Percentiles rank a stretch among this genome's conserved stretches.
Evolutionary conservation across 2,113 vertebrate species (phyloP).

Genomic region (Centrocercus urophasianus): DNA sequence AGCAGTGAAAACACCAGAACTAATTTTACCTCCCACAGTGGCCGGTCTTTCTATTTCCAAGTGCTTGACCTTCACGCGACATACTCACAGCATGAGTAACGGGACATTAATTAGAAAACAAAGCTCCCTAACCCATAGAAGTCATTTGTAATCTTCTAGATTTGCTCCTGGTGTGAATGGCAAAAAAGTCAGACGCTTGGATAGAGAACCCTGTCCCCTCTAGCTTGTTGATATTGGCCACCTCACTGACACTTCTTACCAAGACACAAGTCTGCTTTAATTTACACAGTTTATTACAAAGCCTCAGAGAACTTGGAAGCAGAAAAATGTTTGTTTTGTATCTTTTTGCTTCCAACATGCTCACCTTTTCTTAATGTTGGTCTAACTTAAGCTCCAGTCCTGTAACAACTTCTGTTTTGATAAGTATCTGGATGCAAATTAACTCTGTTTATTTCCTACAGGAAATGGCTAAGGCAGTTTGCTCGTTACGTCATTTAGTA

Average conservation of each 20-base stretch:
- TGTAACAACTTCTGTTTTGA: background rate
- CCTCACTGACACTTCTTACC: background rate
- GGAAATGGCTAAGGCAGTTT: background rate
- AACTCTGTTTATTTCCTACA: background rate
- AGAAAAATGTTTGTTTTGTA: background rate
- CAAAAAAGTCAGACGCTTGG: background rate
- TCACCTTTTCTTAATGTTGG: background rate
- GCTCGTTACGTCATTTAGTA: background rate
- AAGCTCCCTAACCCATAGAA: background rate
- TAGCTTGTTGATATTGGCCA: background rate
- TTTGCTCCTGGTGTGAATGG: background rate
- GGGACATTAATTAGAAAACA: background rate
- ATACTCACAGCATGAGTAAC: background rate
- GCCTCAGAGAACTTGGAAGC: background rate
- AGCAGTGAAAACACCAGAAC: background rate
- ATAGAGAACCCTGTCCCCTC: background rate
- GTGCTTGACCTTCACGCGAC: background rate
- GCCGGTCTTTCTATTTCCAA: background rate
- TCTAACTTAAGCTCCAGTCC: background rate
- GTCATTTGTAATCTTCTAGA: background rate
- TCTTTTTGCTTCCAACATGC: background rate
- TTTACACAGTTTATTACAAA: background rate
- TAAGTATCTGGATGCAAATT: background rate
- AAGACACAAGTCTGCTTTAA: background rate
- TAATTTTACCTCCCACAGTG: background rate